These are phyloP conservation scores for Zosterops japonicus DNA, from an alignment of 2,113 vertebrate species.

Conservation along the genomic window DNA sequence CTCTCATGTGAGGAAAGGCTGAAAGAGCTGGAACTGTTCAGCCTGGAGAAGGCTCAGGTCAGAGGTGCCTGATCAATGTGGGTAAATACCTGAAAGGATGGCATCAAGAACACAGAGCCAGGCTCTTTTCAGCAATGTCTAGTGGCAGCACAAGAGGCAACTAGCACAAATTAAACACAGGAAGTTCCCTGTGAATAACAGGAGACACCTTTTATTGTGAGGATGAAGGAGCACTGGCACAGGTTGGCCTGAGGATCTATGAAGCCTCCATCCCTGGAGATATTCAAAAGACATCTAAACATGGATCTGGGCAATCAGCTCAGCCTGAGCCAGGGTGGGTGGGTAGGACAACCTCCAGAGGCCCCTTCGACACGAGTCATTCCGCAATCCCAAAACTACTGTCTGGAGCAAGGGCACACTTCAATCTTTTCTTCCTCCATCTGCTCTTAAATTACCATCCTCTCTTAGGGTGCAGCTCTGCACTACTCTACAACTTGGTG, in stretches of 20 bases:
- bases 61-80: background rate
- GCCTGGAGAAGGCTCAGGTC: background rate
- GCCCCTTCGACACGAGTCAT: background rate
- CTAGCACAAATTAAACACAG: background rate
- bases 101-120: background rate
- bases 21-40: background rate
- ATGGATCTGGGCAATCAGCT: background rate
- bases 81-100: background rate
- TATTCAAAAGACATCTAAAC: background rate
- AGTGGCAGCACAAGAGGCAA: background rate
- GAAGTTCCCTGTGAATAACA: background rate
- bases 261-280: background rate
- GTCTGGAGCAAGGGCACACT: background rate
- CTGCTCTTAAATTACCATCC: background rate
- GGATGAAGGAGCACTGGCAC: background rate
- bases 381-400: background rate
- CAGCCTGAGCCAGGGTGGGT: background rate
- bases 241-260: background rate
- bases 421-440: background rate
- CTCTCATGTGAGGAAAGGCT: background rate
- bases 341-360: background rate
- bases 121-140: background rate
- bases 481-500: fast-evolving
- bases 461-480: background rate
- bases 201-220: background rate